Evolutionary conservation across 2,113 vertebrate species (phyloP), one percentile per base, ranked within the genome.

Genomic region (Scortum barcoo): DNA sequence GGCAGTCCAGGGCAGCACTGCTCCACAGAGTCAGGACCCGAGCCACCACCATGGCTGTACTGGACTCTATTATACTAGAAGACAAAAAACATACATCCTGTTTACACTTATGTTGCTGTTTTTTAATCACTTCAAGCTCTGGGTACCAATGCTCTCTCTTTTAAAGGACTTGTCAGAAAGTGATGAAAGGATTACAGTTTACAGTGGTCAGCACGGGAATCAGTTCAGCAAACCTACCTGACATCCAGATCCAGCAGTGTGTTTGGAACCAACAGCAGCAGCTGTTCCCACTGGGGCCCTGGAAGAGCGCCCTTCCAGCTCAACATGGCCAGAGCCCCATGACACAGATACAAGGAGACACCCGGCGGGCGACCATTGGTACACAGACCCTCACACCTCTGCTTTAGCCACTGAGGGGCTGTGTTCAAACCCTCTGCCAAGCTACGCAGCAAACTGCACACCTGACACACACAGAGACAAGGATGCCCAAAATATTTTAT

Each of bases 261-360:
- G 8, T 81, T 90, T 12, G 91, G 95, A 0, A 96, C 95, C 83
- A 97, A 86, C 72, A 98, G 20, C 2, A 99, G 93, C 0, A 99
- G 92, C 38, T 91, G 86, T 83, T 97, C 97, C 85, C 95, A 94
- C 20, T 90, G 88, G 2, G 75, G 88, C 26, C 96, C 95, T 74
- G 95, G 93, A 3, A 78, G 89, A 54, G 94, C 87, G 0, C 86
- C 87, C 88, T 94, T 97, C 98, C 97, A 99, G 75, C 95, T 96
- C 89, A 99, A 54, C 98, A 99, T 98, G 20, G 97, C 97, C 75
- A 99, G 93, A 1, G 96, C 96, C 16, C 98, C 98, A 11, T 99
- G 98, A 86, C 97, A 97, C 54, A 99, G 94, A 81, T 96, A 98
- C 42, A 99, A 90, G 46, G 95, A 94, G 26, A 95, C 92, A 0